Evolutionary conservation across 2,888 invertebrate genomes (phyloP).

Genomic region (Drosophila acutilabella): DNA sequence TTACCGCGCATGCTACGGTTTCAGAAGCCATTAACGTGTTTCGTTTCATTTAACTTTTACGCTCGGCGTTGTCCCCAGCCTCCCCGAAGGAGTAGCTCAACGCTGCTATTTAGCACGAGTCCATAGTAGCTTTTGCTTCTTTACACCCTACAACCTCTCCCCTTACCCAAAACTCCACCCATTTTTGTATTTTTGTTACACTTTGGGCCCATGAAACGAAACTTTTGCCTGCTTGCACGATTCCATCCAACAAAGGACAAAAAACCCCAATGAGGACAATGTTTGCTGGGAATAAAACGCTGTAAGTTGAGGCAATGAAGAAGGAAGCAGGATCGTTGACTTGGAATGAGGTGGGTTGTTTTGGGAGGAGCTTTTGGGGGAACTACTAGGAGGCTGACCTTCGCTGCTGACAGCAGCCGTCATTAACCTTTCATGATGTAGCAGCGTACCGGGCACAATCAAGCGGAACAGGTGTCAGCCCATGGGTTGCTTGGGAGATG

Average conservation of each 20-base stretch:
- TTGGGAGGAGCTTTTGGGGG: not conserved
- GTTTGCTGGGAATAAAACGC: conserved; percentile 23
- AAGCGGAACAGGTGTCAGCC: conserved; percentile 74
- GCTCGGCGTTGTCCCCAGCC: conserved; percentile 69
- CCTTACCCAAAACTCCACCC: conserved; percentile 9
- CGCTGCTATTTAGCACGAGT: conserved; percentile 72
- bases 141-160: not conserved
- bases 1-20: conserved; percentile 21
- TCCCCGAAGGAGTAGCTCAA: conserved; percentile 38
- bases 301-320: conserved; percentile 4
- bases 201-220: conserved; percentile 62
- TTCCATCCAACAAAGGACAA: conserved; percentile 67
- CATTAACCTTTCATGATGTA: conserved; percentile 79
- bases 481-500: conserved; percentile 20
- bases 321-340: conserved; percentile 11
- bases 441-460: conserved; percentile 67
- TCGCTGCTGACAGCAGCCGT: conserved; percentile 80
- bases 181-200: conserved; percentile 59
- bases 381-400: conserved; percentile 54
- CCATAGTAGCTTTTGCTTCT: conserved; percentile 19
- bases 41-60: conserved; percentile 81
- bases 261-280: conserved; percentile 20
- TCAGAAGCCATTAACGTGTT: conserved; percentile 79
- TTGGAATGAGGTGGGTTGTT: conserved; percentile 13
- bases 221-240: conserved; percentile 75